Conservation (phyloP, 1,140 invertebrate species). For the Oncopeltus fasciatus region DNA sequence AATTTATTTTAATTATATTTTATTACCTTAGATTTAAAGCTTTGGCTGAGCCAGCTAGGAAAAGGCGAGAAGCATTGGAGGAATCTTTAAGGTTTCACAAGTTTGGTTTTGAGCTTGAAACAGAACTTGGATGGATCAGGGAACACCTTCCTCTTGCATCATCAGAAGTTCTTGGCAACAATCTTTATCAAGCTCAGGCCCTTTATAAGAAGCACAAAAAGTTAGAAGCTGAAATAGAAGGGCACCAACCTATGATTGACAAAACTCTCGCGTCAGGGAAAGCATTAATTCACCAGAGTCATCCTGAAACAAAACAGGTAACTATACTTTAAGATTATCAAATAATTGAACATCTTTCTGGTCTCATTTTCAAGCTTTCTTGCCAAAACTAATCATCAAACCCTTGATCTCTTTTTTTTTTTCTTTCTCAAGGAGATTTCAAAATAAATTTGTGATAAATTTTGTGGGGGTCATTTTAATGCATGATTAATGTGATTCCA, state of each 20-base stretch:
- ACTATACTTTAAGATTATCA: no score
- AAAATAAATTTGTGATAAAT: no score
- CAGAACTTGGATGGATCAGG: constrained; percentile 89
- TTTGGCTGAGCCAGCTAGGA: constrained; percentile 44
- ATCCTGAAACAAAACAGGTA: constrained; percentile 62
- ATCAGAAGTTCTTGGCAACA: constrained; percentile 58
- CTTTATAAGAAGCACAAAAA: constrained; percentile 89
- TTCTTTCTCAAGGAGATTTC: no score
- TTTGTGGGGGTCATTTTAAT: no score
- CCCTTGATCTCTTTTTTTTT: no score
- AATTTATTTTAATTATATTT: not conserved
- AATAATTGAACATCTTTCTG: no score
- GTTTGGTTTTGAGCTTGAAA: constrained; percentile 84
- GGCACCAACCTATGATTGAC: constrained; percentile 68
- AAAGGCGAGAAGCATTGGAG: constrained; percentile 63
- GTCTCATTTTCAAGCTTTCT: no score
- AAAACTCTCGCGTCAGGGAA: constrained; percentile 61
- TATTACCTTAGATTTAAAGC: constrained; percentile 36
- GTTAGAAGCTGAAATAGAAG: constrained; percentile 68
- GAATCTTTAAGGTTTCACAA: constrained; percentile 79
- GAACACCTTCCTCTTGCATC: constrained; percentile 71
- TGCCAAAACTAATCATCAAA: no score
- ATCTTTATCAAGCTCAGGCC: constrained; percentile 81
- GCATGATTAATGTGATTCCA: no score
- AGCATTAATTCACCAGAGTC: constrained; percentile 49